A percentile compares a stretch with the other conserved stretches of the same genome.
phyloP scores from a whole-genome alignment of 1,140 invertebrate genomes.

The Stenopsyche tienmushanensis region DNA sequence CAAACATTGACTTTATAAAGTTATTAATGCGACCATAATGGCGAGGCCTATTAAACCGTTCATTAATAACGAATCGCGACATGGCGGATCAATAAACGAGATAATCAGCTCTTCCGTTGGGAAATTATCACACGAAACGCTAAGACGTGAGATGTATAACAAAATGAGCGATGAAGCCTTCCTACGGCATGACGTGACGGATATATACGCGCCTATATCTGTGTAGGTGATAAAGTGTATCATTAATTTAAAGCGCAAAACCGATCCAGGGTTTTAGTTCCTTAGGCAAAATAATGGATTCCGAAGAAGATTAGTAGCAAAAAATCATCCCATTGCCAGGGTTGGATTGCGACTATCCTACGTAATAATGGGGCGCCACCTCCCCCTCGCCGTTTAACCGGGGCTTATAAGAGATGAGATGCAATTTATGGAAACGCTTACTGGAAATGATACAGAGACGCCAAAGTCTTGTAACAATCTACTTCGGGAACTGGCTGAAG shows the following conservation, averaged over 20 bases:
- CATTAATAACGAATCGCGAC: background rate
- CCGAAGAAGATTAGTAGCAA: slow-evolving; percentile 32
- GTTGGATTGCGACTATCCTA: background rate
- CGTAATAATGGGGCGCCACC: slow-evolving; percentile 7
- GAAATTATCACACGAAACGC: too few species aligned
- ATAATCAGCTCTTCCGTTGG: too few species aligned
- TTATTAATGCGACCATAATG: slow-evolving; percentile 6
- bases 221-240: too few species aligned
- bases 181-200: too few species aligned
- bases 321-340: slow-evolving; percentile 34
- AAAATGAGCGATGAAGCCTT: too few species aligned
- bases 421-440: slow-evolving; percentile 40
- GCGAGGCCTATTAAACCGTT: background rate
- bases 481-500: background rate
- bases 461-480: slow-evolving; percentile 40
- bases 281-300: slow-evolving; percentile 26
- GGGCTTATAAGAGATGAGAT: slow-evolving; percentile 34
- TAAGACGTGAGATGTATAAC: too few species aligned
- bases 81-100: slow-evolving; percentile 1
- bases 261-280: background rate
- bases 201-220: too few species aligned
- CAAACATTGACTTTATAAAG: slow-evolving; percentile 21
- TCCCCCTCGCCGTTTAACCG: background rate
- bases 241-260: too few species aligned
- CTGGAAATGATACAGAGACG: slow-evolving; percentile 38